Evolutionary conservation across 2,797 vertebrate genomes (phyloP).

Genomic region (Acridotheres tristis): DNA sequence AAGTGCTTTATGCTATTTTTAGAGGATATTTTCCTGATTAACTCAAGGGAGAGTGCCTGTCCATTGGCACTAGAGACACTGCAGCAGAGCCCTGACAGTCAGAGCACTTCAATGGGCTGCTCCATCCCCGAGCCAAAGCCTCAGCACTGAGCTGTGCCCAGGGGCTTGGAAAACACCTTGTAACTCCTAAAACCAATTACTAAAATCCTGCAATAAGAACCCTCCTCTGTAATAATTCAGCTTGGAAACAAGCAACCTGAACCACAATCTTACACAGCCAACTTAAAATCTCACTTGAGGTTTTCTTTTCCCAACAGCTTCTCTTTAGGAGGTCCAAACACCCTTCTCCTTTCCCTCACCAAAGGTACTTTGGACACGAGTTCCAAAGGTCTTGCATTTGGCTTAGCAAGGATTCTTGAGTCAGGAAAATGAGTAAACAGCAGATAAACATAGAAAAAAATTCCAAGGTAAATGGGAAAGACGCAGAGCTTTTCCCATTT

Average conservation of each 20-base stretch:
- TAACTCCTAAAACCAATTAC: background rate
- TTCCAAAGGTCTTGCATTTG: background rate
- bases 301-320: background rate
- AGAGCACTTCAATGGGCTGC: background rate
- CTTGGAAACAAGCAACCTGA: background rate
- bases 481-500: background rate
- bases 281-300: background rate
- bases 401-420: background rate
- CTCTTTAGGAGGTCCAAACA: background rate
- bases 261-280: background rate
- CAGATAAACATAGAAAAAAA: background rate
- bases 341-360: background rate
- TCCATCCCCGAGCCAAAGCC: rapidly evolving
- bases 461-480: background rate
- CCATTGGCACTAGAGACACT: rapidly evolving
- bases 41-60: background rate
- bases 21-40: background rate
- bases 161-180: background rate
- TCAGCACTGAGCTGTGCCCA: background rate
- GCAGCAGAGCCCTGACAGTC: background rate
- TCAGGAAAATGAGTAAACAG: background rate
- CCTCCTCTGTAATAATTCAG: background rate
- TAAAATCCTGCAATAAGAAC: background rate
- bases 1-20: background rate
- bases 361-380: background rate